Evolutionary conservation across 2,888 invertebrate species (phyloP), one percentile per base, ranked within the genome.

Genomic region (Masnerella sp.): DNA sequence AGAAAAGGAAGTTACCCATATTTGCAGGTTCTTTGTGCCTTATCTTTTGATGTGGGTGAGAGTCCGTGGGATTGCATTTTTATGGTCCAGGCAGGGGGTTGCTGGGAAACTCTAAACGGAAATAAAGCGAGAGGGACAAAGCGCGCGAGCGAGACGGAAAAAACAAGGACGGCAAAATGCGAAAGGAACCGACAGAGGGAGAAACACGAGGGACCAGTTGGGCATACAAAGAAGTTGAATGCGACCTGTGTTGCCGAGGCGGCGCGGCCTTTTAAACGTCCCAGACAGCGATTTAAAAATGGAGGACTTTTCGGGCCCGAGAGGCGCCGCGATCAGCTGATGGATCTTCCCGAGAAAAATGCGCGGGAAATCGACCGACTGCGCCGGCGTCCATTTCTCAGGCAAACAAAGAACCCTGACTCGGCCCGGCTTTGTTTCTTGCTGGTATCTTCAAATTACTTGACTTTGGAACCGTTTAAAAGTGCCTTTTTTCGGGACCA

Each of bases 241-340:
- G 47, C 40, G 71, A 71, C 71, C 71, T 71, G 71, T 12, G 64
- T 52, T 71, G 64, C n/a, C 56, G 28, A 7, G 62, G 62, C 70
- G 70, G 64, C 62, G 17, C 45, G 47, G 71, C 71, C 65, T 72
- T 61, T 72, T 72, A 72, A 72, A 72, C 59, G 65, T 43, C 59
- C 65, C 52, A 38, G 58, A 62, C 62, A 70, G 70, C 43, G 71
- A 72, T 72, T 65, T 72, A 72, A 72, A 72, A 72, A 72, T 65
- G 71, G 71, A 65, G 22, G 65, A 65, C n/a, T 58, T 59, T 58
- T 64, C 59, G 52, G 51, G 17, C 2, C 61, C 11, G 17, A 36
- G 54, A 49, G 62, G 71, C 71, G 71, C 71, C 71, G 40, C 65
- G 47, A 71, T 72, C 71, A 72, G 71, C 71, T 72, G 71, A 72